These are phyloP conservation scores for Mesembrinibis cayennensis DNA, from an alignment of 2,113 vertebrate genomes.

Conservation along the genomic window DNA sequence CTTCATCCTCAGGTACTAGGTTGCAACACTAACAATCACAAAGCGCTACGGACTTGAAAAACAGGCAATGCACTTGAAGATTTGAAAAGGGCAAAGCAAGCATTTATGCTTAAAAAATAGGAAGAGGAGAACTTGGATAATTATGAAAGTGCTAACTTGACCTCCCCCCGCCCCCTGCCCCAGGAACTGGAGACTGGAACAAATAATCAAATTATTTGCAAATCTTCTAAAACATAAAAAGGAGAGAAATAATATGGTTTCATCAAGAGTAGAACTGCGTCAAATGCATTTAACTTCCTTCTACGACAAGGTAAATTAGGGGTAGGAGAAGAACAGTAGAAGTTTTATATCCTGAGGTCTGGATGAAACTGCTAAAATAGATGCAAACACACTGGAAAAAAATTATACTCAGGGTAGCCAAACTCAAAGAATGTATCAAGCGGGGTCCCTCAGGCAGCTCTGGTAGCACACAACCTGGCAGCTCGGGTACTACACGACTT, in stretches of 20 bases:
- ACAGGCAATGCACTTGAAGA: not conserved
- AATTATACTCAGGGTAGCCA: not conserved
- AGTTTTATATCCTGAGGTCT: not conserved
- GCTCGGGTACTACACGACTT: not conserved
- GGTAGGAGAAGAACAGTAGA: not conserved
- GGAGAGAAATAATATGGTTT: not conserved
- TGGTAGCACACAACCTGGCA: not conserved
- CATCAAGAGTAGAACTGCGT: not conserved
- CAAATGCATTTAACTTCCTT: conserved; percentile 18
- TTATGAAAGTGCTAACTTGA: not conserved
- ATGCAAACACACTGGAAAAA: not conserved
- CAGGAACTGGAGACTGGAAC: not conserved
- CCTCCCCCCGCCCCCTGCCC: no score
- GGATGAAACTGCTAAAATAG: not conserved
- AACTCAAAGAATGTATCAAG: not conserved
- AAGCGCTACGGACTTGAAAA: not conserved
- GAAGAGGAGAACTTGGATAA: not conserved
- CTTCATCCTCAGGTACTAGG: not conserved
- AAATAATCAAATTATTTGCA: conserved; percentile 19
- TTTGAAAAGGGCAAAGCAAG: not conserved
- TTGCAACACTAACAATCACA: not conserved
- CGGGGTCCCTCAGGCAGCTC: not conserved
- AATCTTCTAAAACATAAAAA: conserved; percentile 1
- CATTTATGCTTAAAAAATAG: not conserved
- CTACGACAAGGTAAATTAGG: not conserved